These are phyloP conservation scores for Piscicola geometra DNA, from an alignment of 2,888 invertebrate genomes.

Conservation along the genomic window DNA sequence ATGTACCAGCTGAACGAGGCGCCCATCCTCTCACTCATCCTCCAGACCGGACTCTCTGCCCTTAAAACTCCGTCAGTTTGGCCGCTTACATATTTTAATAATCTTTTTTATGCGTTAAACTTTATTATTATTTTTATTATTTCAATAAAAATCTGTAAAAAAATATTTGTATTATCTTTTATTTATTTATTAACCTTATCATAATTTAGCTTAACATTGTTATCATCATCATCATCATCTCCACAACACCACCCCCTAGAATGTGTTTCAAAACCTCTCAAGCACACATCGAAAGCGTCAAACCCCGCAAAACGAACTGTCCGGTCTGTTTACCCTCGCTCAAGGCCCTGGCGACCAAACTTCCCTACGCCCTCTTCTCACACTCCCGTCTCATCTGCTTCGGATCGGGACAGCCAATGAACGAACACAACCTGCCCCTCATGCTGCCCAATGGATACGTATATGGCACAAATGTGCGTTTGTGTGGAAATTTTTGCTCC, in stretches of 20 bases:
- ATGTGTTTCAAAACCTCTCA: neutral
- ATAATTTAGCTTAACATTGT: neutral
- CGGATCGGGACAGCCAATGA: slow-evolving; percentile 81
- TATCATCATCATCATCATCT: neutral
- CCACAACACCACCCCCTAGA: neutral
- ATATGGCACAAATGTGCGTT: slow-evolving; percentile 61
- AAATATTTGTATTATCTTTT: neutral
- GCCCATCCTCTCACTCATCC: slow-evolving; percentile 82
- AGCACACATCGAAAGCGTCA: slow-evolving; percentile 38
- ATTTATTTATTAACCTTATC: neutral
- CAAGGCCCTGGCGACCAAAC: slow-evolving; percentile 73
- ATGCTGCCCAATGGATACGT: slow-evolving; percentile 98
- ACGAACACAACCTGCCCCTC: slow-evolving; percentile 96
- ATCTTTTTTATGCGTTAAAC: neutral
- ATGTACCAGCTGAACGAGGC: slow-evolving; percentile 86
- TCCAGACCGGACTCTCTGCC: slow-evolving; percentile 89
- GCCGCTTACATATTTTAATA: neutral
- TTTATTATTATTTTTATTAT: too few species aligned
- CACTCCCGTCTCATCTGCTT: slow-evolving; percentile 89
- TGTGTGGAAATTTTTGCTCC: too few species aligned
- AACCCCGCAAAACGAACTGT: slow-evolving; percentile 70
- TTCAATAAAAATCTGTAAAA: neutral
- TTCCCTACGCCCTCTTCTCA: slow-evolving; percentile 88
- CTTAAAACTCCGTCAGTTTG: slow-evolving; percentile 73
- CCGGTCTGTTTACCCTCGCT: slow-evolving; percentile 87